Evolutionary conservation across 2,113 vertebrate species (phyloP).

Genomic region (Thalassarche chlororhynchos): DNA sequence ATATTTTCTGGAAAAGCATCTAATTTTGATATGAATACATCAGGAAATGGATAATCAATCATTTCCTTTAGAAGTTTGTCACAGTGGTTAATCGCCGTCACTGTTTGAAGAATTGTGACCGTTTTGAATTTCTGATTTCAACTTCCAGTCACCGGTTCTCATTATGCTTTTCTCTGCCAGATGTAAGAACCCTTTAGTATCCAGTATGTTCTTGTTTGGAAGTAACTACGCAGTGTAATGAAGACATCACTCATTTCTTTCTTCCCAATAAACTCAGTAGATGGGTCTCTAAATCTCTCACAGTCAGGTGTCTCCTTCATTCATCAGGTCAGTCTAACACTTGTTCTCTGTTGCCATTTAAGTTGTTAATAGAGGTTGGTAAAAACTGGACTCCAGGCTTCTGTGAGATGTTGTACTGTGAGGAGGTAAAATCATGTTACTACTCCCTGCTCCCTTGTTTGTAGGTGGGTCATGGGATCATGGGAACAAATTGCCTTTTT

Average conservation of each 20-base stretch:
- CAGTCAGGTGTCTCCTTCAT: not conserved
- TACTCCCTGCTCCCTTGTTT: not conserved
- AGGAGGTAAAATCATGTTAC: not conserved
- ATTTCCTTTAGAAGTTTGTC: conserved; percentile 59
- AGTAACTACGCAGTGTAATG: not conserved
- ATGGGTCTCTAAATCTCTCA: not conserved
- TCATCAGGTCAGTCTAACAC: not conserved
- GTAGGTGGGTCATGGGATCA: not conserved
- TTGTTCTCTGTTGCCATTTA: not conserved
- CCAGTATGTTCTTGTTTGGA: not conserved
- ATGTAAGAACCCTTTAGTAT: conserved; percentile 65
- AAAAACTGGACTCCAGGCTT: not conserved
- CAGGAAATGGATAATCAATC: conserved; percentile 62
- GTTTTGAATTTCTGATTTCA: conserved; percentile 68
- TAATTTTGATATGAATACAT: conserved; percentile 61
- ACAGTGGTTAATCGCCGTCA: conserved; percentile 59
- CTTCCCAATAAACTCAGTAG: not conserved
- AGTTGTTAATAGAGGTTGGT: not conserved
- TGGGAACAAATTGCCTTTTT: not conserved
- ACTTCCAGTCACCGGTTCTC: conserved; percentile 66
- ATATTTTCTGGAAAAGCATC: conserved; percentile 54
- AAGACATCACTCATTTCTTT: not conserved
- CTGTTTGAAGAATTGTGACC: conserved; percentile 58
- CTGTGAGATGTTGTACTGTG: not conserved
- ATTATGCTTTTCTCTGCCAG: conserved; percentile 61